Conservation (phyloP, 2,797 vertebrate genomes). For the Novumbra hubbsi region DNA sequence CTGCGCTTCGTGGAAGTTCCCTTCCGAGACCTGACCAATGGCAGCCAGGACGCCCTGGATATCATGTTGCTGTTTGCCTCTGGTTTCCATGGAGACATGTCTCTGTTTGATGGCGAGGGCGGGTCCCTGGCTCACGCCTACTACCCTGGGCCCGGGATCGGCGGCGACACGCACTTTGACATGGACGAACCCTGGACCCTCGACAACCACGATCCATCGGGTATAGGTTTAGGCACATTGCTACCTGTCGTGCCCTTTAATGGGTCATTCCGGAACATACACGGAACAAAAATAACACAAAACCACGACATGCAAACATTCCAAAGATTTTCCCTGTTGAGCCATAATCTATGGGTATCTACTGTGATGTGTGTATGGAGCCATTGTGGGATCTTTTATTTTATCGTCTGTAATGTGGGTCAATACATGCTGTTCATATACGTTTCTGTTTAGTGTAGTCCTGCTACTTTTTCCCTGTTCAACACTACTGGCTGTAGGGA, state of each 20-base stretch:
- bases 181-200: constrained; percentile 94
- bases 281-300: neutral
- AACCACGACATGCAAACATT: no score
- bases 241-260: neutral
- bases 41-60: constrained; percentile 80
- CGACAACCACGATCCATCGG: constrained; percentile 74
- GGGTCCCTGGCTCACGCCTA: constrained; percentile 97
- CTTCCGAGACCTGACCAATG: constrained; percentile 71
- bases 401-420: no score
- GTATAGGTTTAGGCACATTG: neutral
- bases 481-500: neutral
- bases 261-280: neutral
- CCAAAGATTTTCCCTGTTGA: no score
- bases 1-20: constrained; percentile 85
- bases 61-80: constrained; percentile 94
- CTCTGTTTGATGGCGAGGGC: constrained; percentile 90
- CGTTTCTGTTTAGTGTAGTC: neutral
- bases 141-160: constrained; percentile 93
- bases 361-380: no score
- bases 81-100: constrained; percentile 95
- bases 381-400: no score
- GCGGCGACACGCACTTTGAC: constrained; percentile 94
- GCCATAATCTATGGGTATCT: no score
- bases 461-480: neutral
- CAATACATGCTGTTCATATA: no score